These are phyloP conservation scores for Morelia viridis DNA, from an alignment of 2,797 vertebrate species.

Conservation along the genomic window DNA sequence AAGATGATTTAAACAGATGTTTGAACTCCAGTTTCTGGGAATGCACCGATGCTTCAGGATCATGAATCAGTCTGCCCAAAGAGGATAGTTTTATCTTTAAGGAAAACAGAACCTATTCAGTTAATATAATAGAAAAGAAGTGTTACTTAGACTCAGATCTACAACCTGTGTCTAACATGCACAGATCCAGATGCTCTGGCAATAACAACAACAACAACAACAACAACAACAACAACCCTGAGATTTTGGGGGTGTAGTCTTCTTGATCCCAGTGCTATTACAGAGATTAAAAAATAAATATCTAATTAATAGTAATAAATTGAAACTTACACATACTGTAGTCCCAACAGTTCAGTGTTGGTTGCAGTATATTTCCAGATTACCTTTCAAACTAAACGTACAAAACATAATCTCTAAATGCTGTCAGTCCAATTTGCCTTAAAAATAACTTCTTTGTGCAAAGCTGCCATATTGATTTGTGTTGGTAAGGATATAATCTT, in stretches of 20 bases:
- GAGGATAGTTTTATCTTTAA: not conserved
- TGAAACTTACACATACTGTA: not conserved
- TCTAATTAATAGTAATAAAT: not conserved
- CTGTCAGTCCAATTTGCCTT: not conserved
- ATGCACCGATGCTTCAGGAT: not conserved
- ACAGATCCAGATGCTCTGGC: not conserved
- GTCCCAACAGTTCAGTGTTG: not conserved
- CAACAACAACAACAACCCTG: not conserved
- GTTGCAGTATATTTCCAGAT: not conserved
- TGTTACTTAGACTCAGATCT: not conserved
- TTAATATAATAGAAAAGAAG: not conserved
- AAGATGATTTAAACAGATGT: not conserved
- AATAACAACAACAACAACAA: too few relatives aligned
- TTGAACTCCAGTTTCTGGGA: not conserved
- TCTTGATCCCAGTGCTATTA: not conserved
- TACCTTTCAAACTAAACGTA: slow-evolving; percentile 5
- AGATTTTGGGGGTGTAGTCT: not conserved
- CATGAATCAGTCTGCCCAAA: not conserved
- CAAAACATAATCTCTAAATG: not conserved
- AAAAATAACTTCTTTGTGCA: not conserved
- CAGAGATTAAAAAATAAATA: not conserved
- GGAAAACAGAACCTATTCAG: not conserved
- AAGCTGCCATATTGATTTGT: not conserved
- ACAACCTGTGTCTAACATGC: not conserved
- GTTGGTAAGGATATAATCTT: not conserved